Conservation (phyloP, 2,113 vertebrate species). For the Ibidorhyncha struthersii region DNA sequence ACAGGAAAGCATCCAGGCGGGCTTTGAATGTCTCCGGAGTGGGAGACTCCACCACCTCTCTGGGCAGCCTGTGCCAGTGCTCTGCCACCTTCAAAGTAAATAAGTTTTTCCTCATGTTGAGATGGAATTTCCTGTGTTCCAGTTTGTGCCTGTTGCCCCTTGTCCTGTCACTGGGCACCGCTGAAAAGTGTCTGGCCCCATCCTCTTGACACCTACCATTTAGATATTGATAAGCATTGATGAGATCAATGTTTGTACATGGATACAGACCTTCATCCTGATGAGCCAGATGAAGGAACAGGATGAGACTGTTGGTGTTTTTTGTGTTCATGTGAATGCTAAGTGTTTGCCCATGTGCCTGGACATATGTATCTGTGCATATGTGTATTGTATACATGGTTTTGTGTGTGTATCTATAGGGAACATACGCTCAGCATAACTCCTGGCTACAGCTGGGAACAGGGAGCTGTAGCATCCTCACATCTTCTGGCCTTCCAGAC, state of each 20-base stretch:
- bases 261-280: neutral
- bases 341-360: neutral
- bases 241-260: neutral
- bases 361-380: neutral
- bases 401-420: neutral
- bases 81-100: no score
- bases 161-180: no score
- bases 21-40: no score
- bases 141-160: no score
- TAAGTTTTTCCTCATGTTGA: no score
- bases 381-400: neutral
- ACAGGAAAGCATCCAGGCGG: no score
- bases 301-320: neutral
- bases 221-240: no score
- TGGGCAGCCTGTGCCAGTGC: no score
- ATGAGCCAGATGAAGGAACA: neutral
- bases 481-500: neutral
- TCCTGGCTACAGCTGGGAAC: neutral
- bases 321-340: neutral
- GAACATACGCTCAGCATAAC: fast-evolving
- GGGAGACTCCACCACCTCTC: no score
- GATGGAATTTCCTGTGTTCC: no score
- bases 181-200: no score
- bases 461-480: neutral
- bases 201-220: no score